A percentile compares a stretch with the other conserved stretches of the same genome.
Conservation (phyloP, 2,888 invertebrate genomes). For the Eutolmus rufibarbis region DNA sequence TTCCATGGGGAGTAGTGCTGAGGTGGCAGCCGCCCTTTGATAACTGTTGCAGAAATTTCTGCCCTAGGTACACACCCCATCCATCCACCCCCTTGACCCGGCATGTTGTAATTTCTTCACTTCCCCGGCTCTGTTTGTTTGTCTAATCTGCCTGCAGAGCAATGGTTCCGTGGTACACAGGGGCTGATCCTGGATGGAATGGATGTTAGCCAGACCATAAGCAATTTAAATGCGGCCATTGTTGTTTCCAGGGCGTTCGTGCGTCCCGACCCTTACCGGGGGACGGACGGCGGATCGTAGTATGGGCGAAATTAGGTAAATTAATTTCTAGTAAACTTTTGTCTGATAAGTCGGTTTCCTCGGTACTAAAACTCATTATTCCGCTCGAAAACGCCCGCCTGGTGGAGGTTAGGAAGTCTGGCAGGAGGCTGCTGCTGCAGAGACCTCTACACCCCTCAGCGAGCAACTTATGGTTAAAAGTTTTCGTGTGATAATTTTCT, state of each 20-base stretch:
- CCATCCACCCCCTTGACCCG: background rate
- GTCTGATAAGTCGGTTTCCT: background rate
- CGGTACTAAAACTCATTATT: background rate
- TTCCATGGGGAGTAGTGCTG: conserved; percentile 1
- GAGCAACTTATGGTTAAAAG: background rate
- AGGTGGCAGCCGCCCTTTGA: background rate
- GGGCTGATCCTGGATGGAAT: background rate
- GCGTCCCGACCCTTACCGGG: background rate
- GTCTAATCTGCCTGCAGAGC: conserved; percentile 6
- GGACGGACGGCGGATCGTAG: background rate
- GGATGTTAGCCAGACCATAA: conserved; percentile 5
- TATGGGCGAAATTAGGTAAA: conserved; percentile 17
- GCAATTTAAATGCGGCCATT: background rate
- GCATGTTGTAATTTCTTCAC: conserved; percentile 32
- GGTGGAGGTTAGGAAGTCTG: background rate
- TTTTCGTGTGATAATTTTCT: background rate
- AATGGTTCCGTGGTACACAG: background rate
- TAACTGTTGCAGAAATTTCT: conserved; percentile 25
- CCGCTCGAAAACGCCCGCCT: background rate
- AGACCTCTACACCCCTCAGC: background rate
- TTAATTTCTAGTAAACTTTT: conserved; percentile 6
- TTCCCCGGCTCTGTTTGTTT: background rate
- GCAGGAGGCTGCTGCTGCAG: background rate
- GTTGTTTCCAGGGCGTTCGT: background rate
- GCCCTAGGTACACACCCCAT: background rate